Evolutionary conservation across 2,888 invertebrate species (phyloP), one percentile per base, ranked within the genome.

Genomic region (Cephus pygmeus): DNA sequence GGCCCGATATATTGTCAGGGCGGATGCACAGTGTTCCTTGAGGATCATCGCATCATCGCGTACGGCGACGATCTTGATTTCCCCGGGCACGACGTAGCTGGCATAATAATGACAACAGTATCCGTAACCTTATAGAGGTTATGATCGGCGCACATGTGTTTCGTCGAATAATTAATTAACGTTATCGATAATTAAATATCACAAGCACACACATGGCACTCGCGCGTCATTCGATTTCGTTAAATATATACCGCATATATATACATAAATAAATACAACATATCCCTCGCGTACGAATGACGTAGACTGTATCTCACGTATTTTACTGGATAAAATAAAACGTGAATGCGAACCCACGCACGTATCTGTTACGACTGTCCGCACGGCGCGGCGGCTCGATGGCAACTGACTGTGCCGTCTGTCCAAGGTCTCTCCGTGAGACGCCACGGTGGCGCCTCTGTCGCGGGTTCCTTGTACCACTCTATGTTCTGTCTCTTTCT

Each of bases 11-110:
- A 71, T 71, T 71, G 71, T 71, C 71, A 71, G 71, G 71, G 71
- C 71, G 71, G 71, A 71, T 71, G 71, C 71, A 71, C 71, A 31
- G 31, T 31, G 71, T 71, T 71, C 71, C 71, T 71, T 71, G 71
- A 71, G 71, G 71, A 71, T 71, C 71, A 71, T 71, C 71, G 71
- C 71, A 71, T 71, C 31, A 33, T 71, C 71, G 30, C 31, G 0
- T 71, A 71, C 31, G 30, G 71, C 71, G 71, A 71, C 71, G 71
- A 33, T 71, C 71, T 33, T 56, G 40, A 56, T 23, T 71, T 71
- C 12, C 71, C 71, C 71, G 23, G 71, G 71, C 71, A 56, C 40
- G 40, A 56, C 23, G 40, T 56, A 23, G 40, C 40, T 23, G 40
- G 40, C 40, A 56, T 56, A 56, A 56, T 56, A 56, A 56, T 56